Base-by-base conservation (phyloP, 2,888 invertebrate genomes). In the Drosophila cognata region DNA sequence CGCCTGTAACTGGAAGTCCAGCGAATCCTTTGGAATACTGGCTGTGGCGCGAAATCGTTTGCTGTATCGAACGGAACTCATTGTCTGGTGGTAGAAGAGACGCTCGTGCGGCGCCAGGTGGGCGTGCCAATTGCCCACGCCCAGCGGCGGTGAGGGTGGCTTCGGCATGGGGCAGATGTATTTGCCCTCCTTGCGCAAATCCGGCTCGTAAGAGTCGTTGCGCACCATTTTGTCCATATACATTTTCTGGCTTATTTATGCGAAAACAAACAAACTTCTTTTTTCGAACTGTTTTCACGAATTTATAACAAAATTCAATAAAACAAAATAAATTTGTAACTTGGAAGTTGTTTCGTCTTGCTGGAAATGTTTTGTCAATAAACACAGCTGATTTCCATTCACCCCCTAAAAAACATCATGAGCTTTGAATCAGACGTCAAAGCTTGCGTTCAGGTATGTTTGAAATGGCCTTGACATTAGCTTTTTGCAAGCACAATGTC, bases 1-100 rank as follows among this genome's bases (percentile, higher is more conserved):
- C 0, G 96, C 94, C 6, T 94, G 93, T 58, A 97, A 92, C 8
- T 95, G 93, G 61, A 96, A 94, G 90, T 97, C 97, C 68, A 97
- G 93, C 53, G 95, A 94, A 90, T 97, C 96, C 29, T 94, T 93
- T 0, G 96, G 96, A 36, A 92, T 86, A 55, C 81, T 79, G 2
- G 83, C 70, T 68, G 85, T 86, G 16, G 84, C 89, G 11, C 86
- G 77, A 78, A 93, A 94, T 52, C 93, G 91, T 43, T 93, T 93
- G 84, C 92, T 93, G 76, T 94, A 92, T 36, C 94, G 93, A 8
- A 94, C 93, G 38, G 94, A 94, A 71, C 94, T 94, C 74, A 95
- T 91, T 0, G 95, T 95, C 77, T 95, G 94, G 76, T 94, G 94
- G 65, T 93, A 93, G 79, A 92, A 94, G 56, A 94, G 88, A 7